Percentiles rank a stretch among this genome's conserved stretches.
Conservation (phyloP, 2,888 invertebrate genomes). For the Stenichneumon culpator region DNA sequence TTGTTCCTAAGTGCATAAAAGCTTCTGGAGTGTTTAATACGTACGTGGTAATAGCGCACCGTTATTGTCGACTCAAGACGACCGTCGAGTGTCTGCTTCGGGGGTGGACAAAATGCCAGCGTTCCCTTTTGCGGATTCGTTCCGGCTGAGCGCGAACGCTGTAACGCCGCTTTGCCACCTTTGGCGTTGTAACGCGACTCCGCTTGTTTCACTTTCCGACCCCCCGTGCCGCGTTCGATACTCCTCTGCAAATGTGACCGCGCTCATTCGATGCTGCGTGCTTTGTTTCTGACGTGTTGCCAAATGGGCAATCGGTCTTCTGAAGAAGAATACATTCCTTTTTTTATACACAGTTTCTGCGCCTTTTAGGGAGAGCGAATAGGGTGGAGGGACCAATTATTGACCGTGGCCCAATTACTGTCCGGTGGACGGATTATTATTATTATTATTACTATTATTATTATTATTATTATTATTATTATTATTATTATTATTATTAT, state of each 20-base stretch:
- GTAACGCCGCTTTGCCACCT: background rate
- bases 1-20: constrained; percentile 82
- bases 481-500: too few species aligned
- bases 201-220: background rate
- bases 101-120: constrained; percentile 45
- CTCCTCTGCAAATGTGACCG: background rate
- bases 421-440: too few species aligned
- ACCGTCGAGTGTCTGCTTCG: constrained; percentile 51
- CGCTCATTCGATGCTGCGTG: too few species aligned
- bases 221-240: background rate
- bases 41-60: constrained; percentile 76
- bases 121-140: constrained; percentile 61
- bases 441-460: too few species aligned
- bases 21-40: constrained; percentile 83
- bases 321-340: too few species aligned
- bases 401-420: too few species aligned
- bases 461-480: too few species aligned
- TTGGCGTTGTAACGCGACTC: constrained; percentile 22
- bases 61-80: constrained; percentile 73
- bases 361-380: too few species aligned
- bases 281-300: too few species aligned
- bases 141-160: constrained; percentile 43
- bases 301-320: too few species aligned
- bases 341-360: too few species aligned
- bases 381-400: too few species aligned